These are phyloP conservation scores for Salminus brasiliensis DNA, from an alignment of 2,113 vertebrate species.

Conservation along the genomic window DNA sequence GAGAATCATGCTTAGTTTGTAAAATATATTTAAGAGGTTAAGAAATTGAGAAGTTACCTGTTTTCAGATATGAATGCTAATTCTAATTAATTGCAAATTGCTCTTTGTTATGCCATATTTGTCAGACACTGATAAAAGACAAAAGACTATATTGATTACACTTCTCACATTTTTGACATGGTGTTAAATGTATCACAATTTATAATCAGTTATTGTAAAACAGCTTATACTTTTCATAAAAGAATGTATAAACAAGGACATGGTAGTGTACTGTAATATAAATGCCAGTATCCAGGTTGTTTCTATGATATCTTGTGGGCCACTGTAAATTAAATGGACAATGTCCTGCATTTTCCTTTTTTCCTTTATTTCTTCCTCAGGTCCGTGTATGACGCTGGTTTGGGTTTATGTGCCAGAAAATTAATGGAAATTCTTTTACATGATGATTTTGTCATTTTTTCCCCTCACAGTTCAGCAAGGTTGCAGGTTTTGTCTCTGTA, in stretches of 20 bases:
- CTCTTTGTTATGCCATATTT: background rate
- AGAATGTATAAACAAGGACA: background rate
- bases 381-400: background rate
- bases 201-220: background rate
- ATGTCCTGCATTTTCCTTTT: background rate
- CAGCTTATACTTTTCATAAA: slow-evolving; percentile 4
- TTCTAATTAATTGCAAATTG: background rate
- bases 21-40: slow-evolving; percentile 20
- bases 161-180: background rate
- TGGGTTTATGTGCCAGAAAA: background rate
- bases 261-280: background rate
- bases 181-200: slow-evolving; percentile 3
- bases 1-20: background rate
- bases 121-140: slow-evolving; percentile 9
- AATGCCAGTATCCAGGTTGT: background rate
- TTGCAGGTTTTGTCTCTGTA: too few species aligned
- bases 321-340: background rate
- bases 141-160: background rate
- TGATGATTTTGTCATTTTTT: background rate
- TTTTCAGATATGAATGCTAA: background rate
- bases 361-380: too few species aligned
- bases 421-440: background rate
- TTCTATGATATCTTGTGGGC: background rate
- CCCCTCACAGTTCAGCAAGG: too few species aligned
- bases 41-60: too few species aligned